Base-by-base conservation (phyloP, 35 echinoderm and acorn worm genomes). In the Patiria miniata region DNA sequence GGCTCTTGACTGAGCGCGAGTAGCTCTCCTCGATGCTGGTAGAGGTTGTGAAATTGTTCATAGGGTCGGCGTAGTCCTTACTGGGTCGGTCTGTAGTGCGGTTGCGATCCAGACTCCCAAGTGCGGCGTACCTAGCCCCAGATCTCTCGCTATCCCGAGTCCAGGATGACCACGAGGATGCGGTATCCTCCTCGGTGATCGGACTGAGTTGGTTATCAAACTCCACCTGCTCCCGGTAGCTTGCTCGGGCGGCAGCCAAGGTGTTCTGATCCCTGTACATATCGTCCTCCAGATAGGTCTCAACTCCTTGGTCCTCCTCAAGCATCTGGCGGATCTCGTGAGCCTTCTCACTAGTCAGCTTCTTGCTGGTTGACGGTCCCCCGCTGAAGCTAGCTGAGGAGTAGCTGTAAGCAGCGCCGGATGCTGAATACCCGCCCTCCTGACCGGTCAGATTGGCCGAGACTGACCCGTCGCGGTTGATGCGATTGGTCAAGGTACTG, bases 251-350 rank as follows among this genome's bases (percentile, higher is more conserved):
- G 0, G 79, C 61, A 0, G 80, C 88, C 39, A 81, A 22, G 50
- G 78, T 61, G 38, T 83, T 68, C 18, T 52, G 23, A 37, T 39
- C 57, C n/a, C 33, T 22, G 40, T 83, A 44, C 15, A 38, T 60
- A 1, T 54, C 36, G 37, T 58, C 82, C 21, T 28, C 28, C 52
- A 53, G 32, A 33, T 29, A 36, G 2, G 29, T 60, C 32, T 84
- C 52, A 4, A 84, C 82, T 5, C 21, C 34, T 26, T 61, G 80
- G 23, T 84, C 68, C 60, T 90, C 85, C 9, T 95, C 37, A 1
- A 95, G 89, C 89, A 95, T 77, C 15, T 83, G 86, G 51, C 93
- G 79, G 61, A 95, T 95, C 85, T 95, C 93, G 14, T 84, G 83
- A 5, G 93, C 93, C 0, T 88, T 91, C 65, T 95, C 86, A 22